Conservation (phyloP, 2,113 vertebrate genomes). For the Hipposideros armiger region DNA sequence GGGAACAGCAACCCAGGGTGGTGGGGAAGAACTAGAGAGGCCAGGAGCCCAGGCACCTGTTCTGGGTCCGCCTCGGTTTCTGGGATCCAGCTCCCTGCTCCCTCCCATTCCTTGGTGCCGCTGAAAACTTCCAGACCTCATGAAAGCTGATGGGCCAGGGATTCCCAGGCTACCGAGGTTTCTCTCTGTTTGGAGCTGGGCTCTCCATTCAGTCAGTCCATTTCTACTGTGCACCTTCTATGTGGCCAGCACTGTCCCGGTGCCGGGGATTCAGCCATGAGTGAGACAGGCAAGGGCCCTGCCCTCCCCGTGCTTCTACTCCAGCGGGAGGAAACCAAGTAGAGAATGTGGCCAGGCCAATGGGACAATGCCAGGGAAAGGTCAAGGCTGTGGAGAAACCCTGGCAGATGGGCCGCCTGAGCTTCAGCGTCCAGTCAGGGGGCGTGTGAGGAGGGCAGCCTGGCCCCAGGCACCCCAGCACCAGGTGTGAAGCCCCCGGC, state of each 20-base stretch:
- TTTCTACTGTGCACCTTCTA: rapidly evolving
- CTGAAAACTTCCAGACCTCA: not conserved
- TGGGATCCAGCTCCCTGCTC: not conserved
- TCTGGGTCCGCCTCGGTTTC: not conserved
- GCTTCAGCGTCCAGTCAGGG: not conserved
- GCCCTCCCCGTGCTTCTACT: not conserved
- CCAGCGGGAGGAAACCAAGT: not conserved
- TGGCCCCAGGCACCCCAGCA: not conserved
- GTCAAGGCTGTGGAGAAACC: not conserved
- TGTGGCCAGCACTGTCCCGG: not conserved
- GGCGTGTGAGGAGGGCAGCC: not conserved
- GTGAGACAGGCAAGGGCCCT: not conserved
- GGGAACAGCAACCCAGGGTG: not conserved
- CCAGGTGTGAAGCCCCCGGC: not conserved
- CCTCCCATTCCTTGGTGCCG: not conserved
- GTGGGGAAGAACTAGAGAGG: not conserved
- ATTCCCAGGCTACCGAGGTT: not conserved
- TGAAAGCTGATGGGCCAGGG: not conserved
- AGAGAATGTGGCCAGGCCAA: not conserved
- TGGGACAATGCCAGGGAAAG: not conserved
- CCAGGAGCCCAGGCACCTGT: not conserved
- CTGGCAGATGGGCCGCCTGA: not conserved
- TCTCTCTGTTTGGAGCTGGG: not conserved
- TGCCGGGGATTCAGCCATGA: not conserved
- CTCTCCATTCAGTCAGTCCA: not conserved